Evolutionary conservation across 2,888 invertebrate genomes (phyloP), one percentile per base, ranked within the genome.

Genomic region (Drosophila algonquin): DNA sequence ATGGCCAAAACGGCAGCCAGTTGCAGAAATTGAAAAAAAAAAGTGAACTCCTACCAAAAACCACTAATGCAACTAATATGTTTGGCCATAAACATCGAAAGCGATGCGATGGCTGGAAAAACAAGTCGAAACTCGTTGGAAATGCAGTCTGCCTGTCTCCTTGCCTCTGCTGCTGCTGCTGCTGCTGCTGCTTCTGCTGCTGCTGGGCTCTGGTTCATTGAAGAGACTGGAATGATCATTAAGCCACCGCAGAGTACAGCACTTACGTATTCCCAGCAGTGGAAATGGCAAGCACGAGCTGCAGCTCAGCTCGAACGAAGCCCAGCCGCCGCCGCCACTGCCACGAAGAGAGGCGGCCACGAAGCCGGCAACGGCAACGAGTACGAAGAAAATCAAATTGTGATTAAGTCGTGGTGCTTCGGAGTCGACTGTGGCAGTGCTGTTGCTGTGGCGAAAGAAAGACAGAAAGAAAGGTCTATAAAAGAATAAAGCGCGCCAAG

Each of bases 401-500:
- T 51, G 76, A 77, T 80, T 77, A 79, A 79, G 64, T 72, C 73
- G 71, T 57, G 62, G 73, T 46, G 35, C 32, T 45, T 48, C 48
- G 56, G 55, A 67, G 54, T 21, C 59, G 53, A 57, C 35, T 35
- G 35, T 1, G 12, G 2, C 35, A 12, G 32, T 0, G 61, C 46
- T 32, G 32, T 2, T 12, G 12, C 35, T 35, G 51, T 40, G 16
- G 64, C 51, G 55, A 24, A 27, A 46, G 64, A 70, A 79, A 83
- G 87, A 87, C 89, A 87, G 89, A 70, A 79, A 83, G 87, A 87
- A 90, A 87, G 89, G 90, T 92, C 91, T 91, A 92, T 92, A 92
- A 91, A 92, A 92, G 91, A 91, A 92, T 91, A 88, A 89, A 81
- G 91, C 87, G 79, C 81, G 85, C 87, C 87, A 89, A 87, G 84